Evolutionary conservation across 1,140 invertebrate species (phyloP), one percentile per base, ranked within the genome.

Genomic region (Caenorhabditis briggsae): DNA sequence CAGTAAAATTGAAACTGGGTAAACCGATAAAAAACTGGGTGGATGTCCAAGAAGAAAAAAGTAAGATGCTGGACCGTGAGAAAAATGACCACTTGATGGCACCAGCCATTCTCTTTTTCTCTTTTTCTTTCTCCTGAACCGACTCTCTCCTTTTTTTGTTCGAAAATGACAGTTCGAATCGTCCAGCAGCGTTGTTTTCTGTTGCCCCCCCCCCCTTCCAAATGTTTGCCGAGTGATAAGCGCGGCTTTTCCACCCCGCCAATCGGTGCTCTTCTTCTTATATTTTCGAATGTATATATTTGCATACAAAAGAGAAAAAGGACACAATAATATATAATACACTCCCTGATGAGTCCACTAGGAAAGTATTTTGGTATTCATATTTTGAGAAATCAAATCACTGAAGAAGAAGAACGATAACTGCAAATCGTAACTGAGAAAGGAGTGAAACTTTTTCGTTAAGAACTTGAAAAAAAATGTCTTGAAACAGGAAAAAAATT

Each of bases 341-440:
- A 78, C 70, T 78, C 70, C 70, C 20, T 78, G 70, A 78, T 50
- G 50, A 78, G 70, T 50, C 70, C 70, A 78, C 46, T 78, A n/a
- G 50, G 9, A 11, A 11, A 53, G 16, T 53, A 3, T 33, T 33
- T 33, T 33, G 33, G 33, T 33, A 33, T 33, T 33, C 33, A 3
- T 33, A 33, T 33, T 33, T 33, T 33, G 33, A 3, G 33, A 33
- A 33, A 33, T 33, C 1, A 3, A 3, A 33, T 33, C 33, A 33
- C 33, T 33, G 33, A 33, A 33, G 3, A 33, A 33, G 3, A 33
- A 33, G 33, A 33, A 33, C 3, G 33, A 33, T n/a, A n/a, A n/a
- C n/a, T n/a, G n/a, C n/a, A n/a, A n/a, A n/a, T n/a, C n/a, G n/a
- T n/a, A n/a, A n/a, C n/a, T n/a, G n/a, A n/a, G n/a, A n/a, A n/a